These are phyloP conservation scores for Melanerpes formicivorus DNA, from an alignment of 2,113 vertebrate species.

Conservation along the genomic window DNA sequence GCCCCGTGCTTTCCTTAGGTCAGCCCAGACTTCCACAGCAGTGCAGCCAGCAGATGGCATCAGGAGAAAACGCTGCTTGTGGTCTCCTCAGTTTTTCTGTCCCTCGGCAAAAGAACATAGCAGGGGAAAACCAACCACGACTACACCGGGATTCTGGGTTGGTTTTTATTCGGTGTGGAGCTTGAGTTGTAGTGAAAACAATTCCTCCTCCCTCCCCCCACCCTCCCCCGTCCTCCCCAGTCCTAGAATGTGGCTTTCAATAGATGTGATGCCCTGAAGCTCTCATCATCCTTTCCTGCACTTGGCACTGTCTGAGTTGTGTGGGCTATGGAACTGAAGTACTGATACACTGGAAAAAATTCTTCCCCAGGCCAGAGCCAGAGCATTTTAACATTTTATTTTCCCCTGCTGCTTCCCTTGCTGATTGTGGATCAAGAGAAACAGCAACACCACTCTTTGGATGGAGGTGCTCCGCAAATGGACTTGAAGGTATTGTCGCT, in stretches of 20 bases:
- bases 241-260: not conserved
- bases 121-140: fast-evolving
- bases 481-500: fast-evolving
- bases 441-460: not conserved
- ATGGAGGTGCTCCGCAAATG: fast-evolving
- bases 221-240: too few relatives aligned
- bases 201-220: not conserved
- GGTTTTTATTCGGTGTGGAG: not conserved
- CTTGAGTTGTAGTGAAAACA: not conserved
- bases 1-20: not conserved
- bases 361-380: not conserved
- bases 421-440: not conserved
- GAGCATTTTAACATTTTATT: too few relatives aligned
- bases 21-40: not conserved
- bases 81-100: fast-evolving
- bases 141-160: not conserved
- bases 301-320: not conserved
- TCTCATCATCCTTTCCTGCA: not conserved
- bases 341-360: not conserved
- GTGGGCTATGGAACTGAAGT: not conserved
- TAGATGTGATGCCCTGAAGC: not conserved
- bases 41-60: constrained; percentile 15
- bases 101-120: not conserved
- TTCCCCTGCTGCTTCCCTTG: not conserved
- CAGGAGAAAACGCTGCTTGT: not conserved